Evolutionary conservation across 2,797 vertebrate species (phyloP), one percentile per base, ranked within the genome.

Genomic region (Decapterus maruadsi): DNA sequence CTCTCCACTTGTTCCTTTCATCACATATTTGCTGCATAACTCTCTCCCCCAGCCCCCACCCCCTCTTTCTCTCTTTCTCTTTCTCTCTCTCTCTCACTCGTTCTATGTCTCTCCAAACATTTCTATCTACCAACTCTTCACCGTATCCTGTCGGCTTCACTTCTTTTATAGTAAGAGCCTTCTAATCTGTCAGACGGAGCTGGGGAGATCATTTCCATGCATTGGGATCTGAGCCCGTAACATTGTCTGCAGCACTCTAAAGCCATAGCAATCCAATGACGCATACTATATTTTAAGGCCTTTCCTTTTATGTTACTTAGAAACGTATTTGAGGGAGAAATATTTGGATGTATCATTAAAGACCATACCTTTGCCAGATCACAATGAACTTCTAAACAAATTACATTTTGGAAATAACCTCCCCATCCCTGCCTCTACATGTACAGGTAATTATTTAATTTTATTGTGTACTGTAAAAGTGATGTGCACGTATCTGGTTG

Each of bases 391-490:
- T 3, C 1, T 45, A 68, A 10, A 38, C 31, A 43, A 22, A 48
- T n/a, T 14, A 38, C 7, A 71, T 19, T 51, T 31, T 56, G 9
- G 16, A 43, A 77, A 68, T 45, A 40, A 65, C 57, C 64, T 74
- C 55, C 19, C 20, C 43, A 48, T 29, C 6, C 10, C 19, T 73
- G 42, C 36, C 50, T 75, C 38, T 60, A 48, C 53, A 31, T 66
- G 29, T 45, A 42, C 10, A 36, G 6, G 48, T 59, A 46, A n/a
- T 59, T 43, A 36, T 48, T 57, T 54, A 45, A 60, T 48, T 54
- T 10, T 13, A 17, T 42, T 60, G 13, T 72, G 20, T 77, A 10
- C 48, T 82, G 61, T 83, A 68, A 59, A 79, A 78, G 69, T 82
- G 14, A 68, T 68, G 2, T 53, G 36, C 31, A 56, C 3, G 3